A percentile compares a stretch with the other conserved stretches of the same genome.
These are phyloP conservation scores for Acleris emargana DNA, from an alignment of 2,888 invertebrate species.

Conservation along the genomic window DNA sequence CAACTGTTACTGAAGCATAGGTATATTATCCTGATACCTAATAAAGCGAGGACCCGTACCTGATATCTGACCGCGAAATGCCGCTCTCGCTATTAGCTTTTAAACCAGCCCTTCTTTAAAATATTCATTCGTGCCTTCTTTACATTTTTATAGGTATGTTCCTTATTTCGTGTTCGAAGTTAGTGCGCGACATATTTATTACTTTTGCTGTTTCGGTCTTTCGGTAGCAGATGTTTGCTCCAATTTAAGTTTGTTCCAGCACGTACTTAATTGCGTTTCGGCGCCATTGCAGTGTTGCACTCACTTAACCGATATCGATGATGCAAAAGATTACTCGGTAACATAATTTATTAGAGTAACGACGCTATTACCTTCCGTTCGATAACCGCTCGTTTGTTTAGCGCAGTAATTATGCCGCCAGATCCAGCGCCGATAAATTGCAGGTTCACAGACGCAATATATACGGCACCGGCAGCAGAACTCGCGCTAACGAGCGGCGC, in stretches of 20 bases:
- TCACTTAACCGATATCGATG: conserved; percentile 27
- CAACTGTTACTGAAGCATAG: not conserved
- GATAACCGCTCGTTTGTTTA: conserved; percentile 64
- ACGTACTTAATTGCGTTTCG: conserved; percentile 33
- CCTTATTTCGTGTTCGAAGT: conserved; percentile 54
- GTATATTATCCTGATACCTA: conserved; percentile 3
- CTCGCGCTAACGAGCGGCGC: conserved; percentile 57
- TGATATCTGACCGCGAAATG: conserved; percentile 41
- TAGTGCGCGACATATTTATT: conserved; percentile 50
- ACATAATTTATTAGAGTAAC: conserved; percentile 42
- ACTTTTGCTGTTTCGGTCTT: conserved; percentile 42
- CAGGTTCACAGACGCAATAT: conserved; percentile 61
- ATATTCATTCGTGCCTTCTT: conserved; percentile 57
- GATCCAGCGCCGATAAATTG: conserved; percentile 62
- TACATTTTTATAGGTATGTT: conserved; percentile 54
- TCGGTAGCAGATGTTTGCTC: conserved; percentile 36
- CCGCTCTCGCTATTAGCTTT: conserved; percentile 40
- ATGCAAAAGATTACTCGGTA: conserved; percentile 31
- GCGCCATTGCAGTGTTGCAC: conserved; percentile 26
- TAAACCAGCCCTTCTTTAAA: conserved; percentile 51
- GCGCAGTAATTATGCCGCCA: conserved; percentile 61
- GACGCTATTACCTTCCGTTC: conserved; percentile 46
- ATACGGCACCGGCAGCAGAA: conserved; percentile 52
- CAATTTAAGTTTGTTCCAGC: conserved; percentile 27
- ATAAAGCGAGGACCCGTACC: conserved; percentile 34